Evolutionary conservation across 2,113 vertebrate species (phyloP).

Genomic region (Jacana jacana): DNA sequence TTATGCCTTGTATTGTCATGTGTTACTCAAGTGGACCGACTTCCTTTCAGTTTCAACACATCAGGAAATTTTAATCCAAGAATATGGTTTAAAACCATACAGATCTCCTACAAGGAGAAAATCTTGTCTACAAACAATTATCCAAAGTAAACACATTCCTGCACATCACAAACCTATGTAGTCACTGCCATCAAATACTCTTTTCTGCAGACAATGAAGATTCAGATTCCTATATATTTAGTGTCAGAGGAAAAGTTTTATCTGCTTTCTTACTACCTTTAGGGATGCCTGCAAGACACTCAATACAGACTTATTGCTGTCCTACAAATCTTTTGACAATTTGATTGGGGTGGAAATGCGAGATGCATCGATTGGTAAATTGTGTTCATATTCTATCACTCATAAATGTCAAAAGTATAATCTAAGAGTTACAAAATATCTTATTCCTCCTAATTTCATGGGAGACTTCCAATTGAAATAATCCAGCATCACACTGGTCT

Average conservation of each 20-base stretch:
- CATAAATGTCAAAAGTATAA: background rate
- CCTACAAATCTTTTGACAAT: background rate
- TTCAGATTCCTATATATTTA: background rate
- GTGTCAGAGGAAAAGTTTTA: background rate
- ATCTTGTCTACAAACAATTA: constrained; percentile 10
- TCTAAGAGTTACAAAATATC: background rate
- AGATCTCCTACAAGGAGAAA: background rate
- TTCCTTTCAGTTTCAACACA: background rate
- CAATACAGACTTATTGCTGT: background rate
- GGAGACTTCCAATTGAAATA: background rate
- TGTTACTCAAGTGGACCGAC: background rate
- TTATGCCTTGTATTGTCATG: background rate
- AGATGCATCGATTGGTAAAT: background rate
- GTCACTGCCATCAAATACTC: background rate
- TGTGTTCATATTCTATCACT: background rate
- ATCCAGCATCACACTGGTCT: background rate
- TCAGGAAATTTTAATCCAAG: background rate
- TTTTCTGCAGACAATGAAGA: background rate
- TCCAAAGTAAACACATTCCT: constrained; percentile 37
- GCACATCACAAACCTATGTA: constrained; percentile 21
- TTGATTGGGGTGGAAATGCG: background rate
- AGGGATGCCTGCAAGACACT: background rate
- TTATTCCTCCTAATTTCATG: background rate
- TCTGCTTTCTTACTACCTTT: constrained; percentile 17
- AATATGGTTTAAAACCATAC: background rate